Evolutionary conservation across 2,113 vertebrate species (phyloP).

Genomic region (Benitochromis conjunctus): DNA sequence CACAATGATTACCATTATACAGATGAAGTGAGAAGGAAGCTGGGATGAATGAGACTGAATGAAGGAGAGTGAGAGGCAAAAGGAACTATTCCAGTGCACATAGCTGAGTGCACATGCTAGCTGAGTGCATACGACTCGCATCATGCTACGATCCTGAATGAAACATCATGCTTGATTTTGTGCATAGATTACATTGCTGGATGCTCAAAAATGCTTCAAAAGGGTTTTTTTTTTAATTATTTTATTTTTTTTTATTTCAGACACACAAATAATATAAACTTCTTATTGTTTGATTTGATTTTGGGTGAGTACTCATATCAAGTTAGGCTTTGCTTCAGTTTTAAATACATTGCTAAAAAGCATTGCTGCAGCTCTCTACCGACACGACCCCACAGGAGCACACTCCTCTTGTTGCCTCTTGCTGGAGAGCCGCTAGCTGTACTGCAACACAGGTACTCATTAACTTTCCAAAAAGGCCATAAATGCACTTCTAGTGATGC

Average conservation of each 20-base stretch:
- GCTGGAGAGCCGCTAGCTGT: neutral
- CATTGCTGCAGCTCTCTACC: neutral
- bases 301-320: neutral
- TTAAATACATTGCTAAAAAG: neutral
- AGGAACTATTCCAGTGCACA: neutral
- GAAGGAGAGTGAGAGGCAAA: neutral
- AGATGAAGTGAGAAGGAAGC: slow-evolving; percentile 7
- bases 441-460: neutral
- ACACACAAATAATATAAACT: neutral
- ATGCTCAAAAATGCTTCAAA: accelerated
- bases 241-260: accelerated
- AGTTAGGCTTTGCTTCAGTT: neutral
- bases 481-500: neutral
- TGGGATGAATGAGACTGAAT: neutral
- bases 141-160: neutral
- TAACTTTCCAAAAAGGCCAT: neutral
- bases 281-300: neutral
- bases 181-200: too few species aligned
- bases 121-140: too few species aligned
- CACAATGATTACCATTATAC: slow-evolving; percentile 13
- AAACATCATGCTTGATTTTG: neutral
- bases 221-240: neutral
- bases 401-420: neutral
- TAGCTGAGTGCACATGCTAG: neutral
- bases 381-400: neutral